These are phyloP conservation scores for Carettochelys insculpta DNA, from an alignment of 2,113 vertebrate species.

Conservation along the genomic window DNA sequence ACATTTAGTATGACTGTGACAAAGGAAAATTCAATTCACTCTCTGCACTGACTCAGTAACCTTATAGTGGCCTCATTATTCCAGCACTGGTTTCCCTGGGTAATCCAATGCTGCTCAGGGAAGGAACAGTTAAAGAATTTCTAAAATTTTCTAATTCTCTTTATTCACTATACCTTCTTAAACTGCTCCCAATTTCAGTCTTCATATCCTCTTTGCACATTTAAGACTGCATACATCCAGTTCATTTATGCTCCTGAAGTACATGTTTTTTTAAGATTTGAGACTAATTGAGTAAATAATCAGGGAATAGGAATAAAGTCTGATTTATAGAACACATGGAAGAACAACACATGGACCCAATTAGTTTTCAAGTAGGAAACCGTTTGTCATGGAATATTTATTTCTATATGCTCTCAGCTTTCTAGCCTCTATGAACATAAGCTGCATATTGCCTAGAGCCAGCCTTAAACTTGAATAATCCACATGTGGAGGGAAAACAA, in stretches of 20 bases:
- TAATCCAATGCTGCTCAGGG: rapidly evolving
- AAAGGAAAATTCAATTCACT: neutral
- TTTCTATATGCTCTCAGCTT: neutral
- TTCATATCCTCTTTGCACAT: neutral
- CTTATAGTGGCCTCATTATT: neutral
- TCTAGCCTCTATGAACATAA: neutral
- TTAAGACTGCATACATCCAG: neutral
- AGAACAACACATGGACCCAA: neutral
- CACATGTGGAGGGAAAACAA: neutral
- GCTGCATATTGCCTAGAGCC: neutral
- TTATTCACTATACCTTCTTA: neutral
- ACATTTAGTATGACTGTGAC: neutral
- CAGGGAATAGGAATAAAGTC: neutral
- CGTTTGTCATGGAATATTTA: neutral
- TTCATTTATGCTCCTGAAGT: neutral
- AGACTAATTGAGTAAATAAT: neutral
- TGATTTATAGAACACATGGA: neutral
- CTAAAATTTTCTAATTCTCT: neutral
- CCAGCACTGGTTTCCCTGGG: neutral
- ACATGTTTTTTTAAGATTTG: neutral
- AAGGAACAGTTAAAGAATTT: neutral
- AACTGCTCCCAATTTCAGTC: neutral
- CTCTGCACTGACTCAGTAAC: neutral
- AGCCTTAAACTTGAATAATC: neutral
- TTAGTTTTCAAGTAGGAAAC: neutral